phyloP scores from a whole-genome alignment of 1,140 invertebrate species.

The Monochamus saltuarius region DNA sequence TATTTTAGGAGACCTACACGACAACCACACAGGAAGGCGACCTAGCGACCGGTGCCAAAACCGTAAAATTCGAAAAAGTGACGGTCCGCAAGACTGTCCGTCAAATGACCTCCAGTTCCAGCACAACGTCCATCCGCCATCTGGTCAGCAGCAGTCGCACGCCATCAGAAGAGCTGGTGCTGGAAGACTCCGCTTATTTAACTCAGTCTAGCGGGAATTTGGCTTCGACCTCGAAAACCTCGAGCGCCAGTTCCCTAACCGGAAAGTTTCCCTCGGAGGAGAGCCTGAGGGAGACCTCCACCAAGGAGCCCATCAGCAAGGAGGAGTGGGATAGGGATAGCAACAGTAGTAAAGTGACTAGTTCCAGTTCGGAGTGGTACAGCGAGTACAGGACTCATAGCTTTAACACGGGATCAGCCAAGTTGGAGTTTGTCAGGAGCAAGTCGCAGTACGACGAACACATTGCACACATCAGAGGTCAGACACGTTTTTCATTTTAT shows the following conservation, averaged over 20 bases:
- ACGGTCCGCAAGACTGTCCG: conserved; percentile 59
- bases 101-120: conserved; percentile 47
- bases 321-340: conserved; percentile 42
- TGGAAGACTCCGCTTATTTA: conserved; percentile 61
- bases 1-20: conserved; percentile 59
- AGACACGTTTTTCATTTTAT: conserved; percentile 32
- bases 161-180: conserved; percentile 57
- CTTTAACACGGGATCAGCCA: conserved; percentile 56
- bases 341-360: conserved; percentile 40
- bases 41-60: conserved; percentile 58
- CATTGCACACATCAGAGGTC: conserved; percentile 84
- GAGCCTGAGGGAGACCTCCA: conserved; percentile 49
- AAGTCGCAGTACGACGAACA: conserved; percentile 83
- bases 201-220: conserved; percentile 57
- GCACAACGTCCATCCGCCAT: conserved; percentile 26
- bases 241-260: conserved; percentile 47
- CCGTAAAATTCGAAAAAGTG: conserved; percentile 69
- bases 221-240: conserved; percentile 55
- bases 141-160: conserved; percentile 50
- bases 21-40: conserved; percentile 65
- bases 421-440: conserved; percentile 58
- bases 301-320: conserved; percentile 31
- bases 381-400: conserved; percentile 59
- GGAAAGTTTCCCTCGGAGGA: conserved; percentile 63
- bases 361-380: conserved; percentile 59